Evolutionary conservation across 2,797 vertebrate species (phyloP), one percentile per base, ranked within the genome.

Genomic region (Astyanax mexicanus): DNA sequence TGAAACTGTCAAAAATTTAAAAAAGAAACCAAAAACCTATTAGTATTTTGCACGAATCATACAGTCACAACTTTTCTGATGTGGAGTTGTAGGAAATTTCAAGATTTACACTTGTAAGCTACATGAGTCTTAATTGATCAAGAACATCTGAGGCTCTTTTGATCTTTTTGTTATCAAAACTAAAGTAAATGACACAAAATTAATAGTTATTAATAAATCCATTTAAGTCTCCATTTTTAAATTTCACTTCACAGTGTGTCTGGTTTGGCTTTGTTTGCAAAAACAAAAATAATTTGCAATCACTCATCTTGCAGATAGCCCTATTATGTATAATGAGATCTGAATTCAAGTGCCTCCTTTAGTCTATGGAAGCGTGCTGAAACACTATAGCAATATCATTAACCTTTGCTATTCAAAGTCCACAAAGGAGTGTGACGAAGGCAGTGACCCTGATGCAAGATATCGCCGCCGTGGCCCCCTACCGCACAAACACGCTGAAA

Each of bases 351-450:
- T 86, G 81, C 81, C 86, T 87, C 55, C 88, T 86, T 69, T 84
- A 3, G 42, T 82, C 84, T 81, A 80, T 67, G 35, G 61, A 79
- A 84, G 85, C 7, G 76, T 74, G 84, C 85, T 81, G 90, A 87
- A 74, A 85, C 75, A 88, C 88, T 75, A 84, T 79, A 82, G 96
- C 95, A 96, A 97, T 94, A 95, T 95, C 96, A 98, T 98, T 98
- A 98, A 98, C 97, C 97, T 99, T 96, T 97, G 95, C 95, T 95
- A 97, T 96, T 96, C 93, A 94, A 93, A 92, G 95, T 90, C 92
- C 84, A 91, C 89, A 92, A 84, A 87, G 86, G 87, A 92, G 90
- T 83, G 90, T 94, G 93, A 94, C 91, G 88, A 93, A 96, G 88
- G 94, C 92, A 93, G 89, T 96, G 96, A 98, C 95, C 97, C 95